phyloP scores from a whole-genome alignment of 2,113 vertebrate species.

The Enhydra lutris region DNA sequence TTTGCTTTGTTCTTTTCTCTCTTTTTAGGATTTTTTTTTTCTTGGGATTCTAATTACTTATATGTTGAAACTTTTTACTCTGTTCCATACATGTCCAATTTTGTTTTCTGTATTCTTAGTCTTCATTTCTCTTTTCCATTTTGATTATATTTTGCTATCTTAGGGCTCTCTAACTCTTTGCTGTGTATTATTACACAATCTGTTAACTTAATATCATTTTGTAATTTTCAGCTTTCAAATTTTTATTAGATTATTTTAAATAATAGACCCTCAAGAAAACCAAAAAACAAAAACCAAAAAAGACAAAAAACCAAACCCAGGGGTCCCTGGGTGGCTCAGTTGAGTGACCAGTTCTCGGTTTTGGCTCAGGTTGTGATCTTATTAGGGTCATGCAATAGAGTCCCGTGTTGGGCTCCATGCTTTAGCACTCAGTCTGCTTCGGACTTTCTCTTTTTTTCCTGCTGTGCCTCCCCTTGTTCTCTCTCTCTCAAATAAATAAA shows the following conservation, averaged over 20 bases:
- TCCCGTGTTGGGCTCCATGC: neutral
- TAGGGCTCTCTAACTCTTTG: neutral
- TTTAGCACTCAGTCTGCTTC: neutral
- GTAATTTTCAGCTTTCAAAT: neutral
- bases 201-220: slow-evolving; percentile 1
- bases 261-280: neutral
- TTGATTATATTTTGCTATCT: neutral
- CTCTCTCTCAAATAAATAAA: neutral
- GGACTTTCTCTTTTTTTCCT: neutral
- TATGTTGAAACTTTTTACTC: neutral
- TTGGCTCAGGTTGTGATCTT: neutral
- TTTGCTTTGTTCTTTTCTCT: neutral
- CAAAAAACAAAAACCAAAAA: neutral
- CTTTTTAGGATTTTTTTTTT: neutral
- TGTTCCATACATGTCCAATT: neutral
- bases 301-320: neutral
- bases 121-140: neutral
- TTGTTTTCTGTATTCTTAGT: neutral
- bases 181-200: neutral
- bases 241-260: slow-evolving; percentile 11
- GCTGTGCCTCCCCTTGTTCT: neutral
- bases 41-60: neutral
- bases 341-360: neutral
- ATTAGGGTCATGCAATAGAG: neutral
- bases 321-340: neutral